phyloP scores from a whole-genome alignment of 2,797 vertebrate genomes.

The Hoplostethus mediterraneus region DNA sequence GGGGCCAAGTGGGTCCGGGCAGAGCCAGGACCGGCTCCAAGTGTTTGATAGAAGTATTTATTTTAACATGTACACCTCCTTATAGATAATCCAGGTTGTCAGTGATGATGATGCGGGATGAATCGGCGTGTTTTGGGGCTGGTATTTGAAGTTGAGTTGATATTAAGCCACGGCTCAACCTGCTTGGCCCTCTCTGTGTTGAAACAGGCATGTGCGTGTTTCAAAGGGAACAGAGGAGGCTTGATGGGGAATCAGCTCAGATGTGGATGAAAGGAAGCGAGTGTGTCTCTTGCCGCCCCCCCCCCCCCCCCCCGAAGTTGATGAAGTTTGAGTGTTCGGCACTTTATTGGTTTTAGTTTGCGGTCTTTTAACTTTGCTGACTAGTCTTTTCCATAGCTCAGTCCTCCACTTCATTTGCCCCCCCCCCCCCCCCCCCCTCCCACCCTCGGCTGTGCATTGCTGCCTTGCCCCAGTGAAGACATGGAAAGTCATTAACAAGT shows the following conservation, averaged over 20 bases:
- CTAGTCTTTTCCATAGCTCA: constrained; percentile 63
- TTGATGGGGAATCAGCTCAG: constrained; percentile 15
- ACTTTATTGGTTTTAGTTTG: constrained; percentile 58
- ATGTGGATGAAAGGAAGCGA: constrained; percentile 28
- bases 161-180: constrained; percentile 30
- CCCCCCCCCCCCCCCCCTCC: not conserved
- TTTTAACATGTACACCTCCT: not conserved
- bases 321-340: not conserved
- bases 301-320: no score
- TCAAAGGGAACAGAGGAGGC: not conserved
- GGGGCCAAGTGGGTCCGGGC: not conserved
- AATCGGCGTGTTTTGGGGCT: not conserved
- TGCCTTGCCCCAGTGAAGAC: constrained; percentile 79
- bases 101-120: not conserved
- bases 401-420: constrained; percentile 39
- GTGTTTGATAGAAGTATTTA: not conserved
- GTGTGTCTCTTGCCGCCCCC: constrained; percentile 1
- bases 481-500: constrained; percentile 90
- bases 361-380: constrained; percentile 55
- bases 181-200: constrained; percentile 6
- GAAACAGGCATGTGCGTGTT: constrained; percentile 32
- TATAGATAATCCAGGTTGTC: not conserved
- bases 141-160: not conserved
- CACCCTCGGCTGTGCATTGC: constrained; percentile 46
- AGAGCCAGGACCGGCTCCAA: not conserved